Conservation (phyloP, 2,797 vertebrate genomes). For the Mycteria americana region DNA sequence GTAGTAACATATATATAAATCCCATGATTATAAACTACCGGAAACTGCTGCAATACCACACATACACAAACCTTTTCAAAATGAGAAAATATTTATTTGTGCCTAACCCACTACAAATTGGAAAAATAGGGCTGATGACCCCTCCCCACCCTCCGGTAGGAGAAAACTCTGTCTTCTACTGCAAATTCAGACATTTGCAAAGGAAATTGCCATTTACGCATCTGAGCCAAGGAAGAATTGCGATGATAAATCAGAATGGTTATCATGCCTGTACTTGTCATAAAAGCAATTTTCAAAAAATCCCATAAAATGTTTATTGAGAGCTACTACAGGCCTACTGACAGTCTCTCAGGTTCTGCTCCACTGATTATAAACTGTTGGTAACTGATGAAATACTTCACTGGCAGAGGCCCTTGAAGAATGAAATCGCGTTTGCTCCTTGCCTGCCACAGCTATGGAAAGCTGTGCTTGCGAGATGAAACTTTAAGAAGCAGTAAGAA, state of each 20-base stretch:
- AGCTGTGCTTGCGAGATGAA: background rate
- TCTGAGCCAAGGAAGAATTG: background rate
- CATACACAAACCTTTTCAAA: background rate
- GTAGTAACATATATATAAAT: background rate
- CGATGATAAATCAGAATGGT: background rate
- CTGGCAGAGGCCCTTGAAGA: background rate
- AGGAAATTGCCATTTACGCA: background rate
- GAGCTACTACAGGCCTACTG: background rate
- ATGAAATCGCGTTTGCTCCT: background rate
- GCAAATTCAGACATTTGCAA: background rate
- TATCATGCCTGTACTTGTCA: background rate
- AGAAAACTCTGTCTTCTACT: background rate
- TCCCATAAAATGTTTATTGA: background rate
- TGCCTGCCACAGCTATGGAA: background rate
- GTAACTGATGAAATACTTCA: background rate
- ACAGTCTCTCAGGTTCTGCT: background rate
- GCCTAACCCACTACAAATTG: background rate
- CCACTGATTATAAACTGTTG: background rate
- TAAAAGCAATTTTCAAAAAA: conserved; percentile 2
- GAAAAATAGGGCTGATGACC: background rate
- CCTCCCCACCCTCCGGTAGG: background rate
- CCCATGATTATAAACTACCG: background rate
- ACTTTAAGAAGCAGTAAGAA: background rate
- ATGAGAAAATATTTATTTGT: background rate
- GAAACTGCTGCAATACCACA: background rate